Evolutionary conservation across 2,888 invertebrate genomes (phyloP).

Genomic region (Idaea straminata): DNA sequence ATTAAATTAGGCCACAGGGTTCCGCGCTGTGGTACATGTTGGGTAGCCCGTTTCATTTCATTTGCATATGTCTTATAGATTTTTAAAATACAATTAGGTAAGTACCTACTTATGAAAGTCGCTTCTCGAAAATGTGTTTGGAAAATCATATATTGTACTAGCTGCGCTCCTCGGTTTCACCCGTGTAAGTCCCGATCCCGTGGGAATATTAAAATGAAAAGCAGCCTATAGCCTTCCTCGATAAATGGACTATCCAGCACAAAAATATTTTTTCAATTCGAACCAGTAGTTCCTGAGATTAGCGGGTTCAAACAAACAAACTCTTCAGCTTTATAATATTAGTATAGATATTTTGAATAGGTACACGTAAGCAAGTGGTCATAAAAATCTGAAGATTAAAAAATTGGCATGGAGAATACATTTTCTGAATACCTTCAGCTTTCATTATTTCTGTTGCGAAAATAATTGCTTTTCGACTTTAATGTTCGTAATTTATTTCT

Average conservation of each 20-base stretch:
- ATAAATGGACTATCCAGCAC: too few relatives aligned
- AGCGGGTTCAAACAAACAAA: too few relatives aligned
- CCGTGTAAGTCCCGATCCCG: too few relatives aligned
- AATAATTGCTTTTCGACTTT: conserved; percentile 4
- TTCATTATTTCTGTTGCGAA: neutral
- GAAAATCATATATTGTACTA: neutral
- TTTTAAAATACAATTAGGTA: neutral
- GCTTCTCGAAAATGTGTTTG: neutral
- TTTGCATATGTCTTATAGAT: neutral
- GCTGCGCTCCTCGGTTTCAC: too few relatives aligned
- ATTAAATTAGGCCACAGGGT: neutral
- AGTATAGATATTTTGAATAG: too few relatives aligned
- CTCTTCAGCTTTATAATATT: too few relatives aligned
- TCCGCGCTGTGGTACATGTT: neutral
- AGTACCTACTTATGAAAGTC: neutral
- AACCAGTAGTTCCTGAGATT: too few relatives aligned
- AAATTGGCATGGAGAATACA: conserved; percentile 3
- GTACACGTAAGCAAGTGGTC: neutral
- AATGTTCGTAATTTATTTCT: conserved; percentile 3
- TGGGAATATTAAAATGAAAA: too few relatives aligned
- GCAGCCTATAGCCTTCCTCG: too few relatives aligned
- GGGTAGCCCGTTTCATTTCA: neutral
- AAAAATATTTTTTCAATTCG: too few relatives aligned
- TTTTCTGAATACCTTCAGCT: neutral
- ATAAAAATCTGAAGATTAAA: neutral